These are phyloP conservation scores for Neelides folsomi DNA, from an alignment of 2,888 invertebrate genomes.

Conservation along the genomic window DNA sequence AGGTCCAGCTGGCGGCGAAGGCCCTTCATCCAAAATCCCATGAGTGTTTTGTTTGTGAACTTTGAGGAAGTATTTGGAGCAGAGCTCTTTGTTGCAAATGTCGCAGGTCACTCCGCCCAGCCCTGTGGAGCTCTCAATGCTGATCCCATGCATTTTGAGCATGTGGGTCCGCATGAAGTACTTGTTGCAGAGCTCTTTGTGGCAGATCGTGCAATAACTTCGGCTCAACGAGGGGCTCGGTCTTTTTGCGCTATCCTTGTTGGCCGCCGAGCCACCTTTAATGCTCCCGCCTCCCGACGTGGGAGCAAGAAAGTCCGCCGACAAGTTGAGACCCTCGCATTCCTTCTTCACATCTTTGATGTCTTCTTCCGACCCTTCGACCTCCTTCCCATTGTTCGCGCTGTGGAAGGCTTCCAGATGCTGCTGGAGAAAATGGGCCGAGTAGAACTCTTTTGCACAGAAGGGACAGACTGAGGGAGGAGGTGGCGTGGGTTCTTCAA, in stretches of 20 bases:
- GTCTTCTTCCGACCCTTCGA: slow-evolving; percentile 28
- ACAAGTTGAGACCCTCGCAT: no score
- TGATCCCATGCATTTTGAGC: slow-evolving; percentile 95
- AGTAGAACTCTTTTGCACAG: slow-evolving; percentile 58
- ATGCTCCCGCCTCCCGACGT: slow-evolving; percentile 6
- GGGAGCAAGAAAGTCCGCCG: background rate
- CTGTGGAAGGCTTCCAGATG: slow-evolving; percentile 43
- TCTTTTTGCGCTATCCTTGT: slow-evolving; percentile 16
- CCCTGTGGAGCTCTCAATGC: slow-evolving; percentile 80
- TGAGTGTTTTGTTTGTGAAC: slow-evolving; percentile 98
- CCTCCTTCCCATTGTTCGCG: background rate
- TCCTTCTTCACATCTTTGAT: background rate
- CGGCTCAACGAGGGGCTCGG: slow-evolving; percentile 35
- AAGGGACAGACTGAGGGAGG: slow-evolving; percentile 46
- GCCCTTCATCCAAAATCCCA: slow-evolving; percentile 78
- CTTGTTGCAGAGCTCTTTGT: slow-evolving; percentile 97
- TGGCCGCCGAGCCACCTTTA: slow-evolving; percentile 3
- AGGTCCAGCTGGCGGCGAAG: slow-evolving; percentile 21
- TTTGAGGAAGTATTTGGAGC: slow-evolving; percentile 92
- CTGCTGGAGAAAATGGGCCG: slow-evolving; percentile 55
- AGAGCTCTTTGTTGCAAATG: slow-evolving; percentile 94
- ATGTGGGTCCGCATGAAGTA: slow-evolving; percentile 99
- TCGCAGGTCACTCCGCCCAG: slow-evolving; percentile 90
- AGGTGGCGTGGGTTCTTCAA: slow-evolving; percentile 3
- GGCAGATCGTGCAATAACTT: slow-evolving; percentile 93